Evolutionary conservation across 2,888 invertebrate genomes (phyloP).

Genomic region (Caenorhabditis angaria): DNA sequence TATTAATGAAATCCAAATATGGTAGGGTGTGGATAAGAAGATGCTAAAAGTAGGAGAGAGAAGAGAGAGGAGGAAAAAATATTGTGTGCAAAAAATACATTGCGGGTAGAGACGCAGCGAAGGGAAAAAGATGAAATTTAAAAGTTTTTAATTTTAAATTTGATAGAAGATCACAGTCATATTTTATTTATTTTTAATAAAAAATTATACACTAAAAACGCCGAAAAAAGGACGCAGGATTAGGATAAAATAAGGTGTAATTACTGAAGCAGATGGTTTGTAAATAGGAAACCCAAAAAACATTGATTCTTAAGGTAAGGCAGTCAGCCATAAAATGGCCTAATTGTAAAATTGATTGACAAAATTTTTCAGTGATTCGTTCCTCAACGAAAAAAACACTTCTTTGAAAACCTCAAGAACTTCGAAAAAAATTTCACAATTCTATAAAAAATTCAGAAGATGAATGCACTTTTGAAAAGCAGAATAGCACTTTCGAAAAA

Average conservation of each 20-base stretch:
- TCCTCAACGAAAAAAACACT: neutral
- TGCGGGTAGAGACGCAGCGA: conserved; percentile 13
- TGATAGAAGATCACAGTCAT: too few species aligned
- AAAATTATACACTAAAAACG: too few species aligned
- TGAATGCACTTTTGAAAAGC: too few species aligned
- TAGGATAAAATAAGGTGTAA: neutral
- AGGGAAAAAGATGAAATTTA: conserved; percentile 6
- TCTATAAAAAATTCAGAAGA: neutral
- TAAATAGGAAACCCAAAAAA: neutral
- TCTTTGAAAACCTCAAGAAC: neutral
- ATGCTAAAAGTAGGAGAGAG: conserved; percentile 11
- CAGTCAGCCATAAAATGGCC: neutral
- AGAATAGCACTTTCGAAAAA: too few species aligned
- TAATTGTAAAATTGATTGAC: neutral
- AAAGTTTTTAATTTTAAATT: too few species aligned
- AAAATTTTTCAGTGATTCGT: neutral
- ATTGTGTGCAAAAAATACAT: conserved; percentile 1
- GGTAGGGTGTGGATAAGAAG: neutral
- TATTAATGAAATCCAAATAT: neutral
- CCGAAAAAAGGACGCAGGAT: neutral
- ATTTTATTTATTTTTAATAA: too few species aligned
- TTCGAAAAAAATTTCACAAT: neutral
- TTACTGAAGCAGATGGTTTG: neutral
- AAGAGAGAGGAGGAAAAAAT: conserved; percentile 14
- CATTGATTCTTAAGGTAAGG: neutral